These are phyloP conservation scores for Halocynthia aurantium DNA, from an alignment of 23 tunicate species.

Conservation along the genomic window DNA sequence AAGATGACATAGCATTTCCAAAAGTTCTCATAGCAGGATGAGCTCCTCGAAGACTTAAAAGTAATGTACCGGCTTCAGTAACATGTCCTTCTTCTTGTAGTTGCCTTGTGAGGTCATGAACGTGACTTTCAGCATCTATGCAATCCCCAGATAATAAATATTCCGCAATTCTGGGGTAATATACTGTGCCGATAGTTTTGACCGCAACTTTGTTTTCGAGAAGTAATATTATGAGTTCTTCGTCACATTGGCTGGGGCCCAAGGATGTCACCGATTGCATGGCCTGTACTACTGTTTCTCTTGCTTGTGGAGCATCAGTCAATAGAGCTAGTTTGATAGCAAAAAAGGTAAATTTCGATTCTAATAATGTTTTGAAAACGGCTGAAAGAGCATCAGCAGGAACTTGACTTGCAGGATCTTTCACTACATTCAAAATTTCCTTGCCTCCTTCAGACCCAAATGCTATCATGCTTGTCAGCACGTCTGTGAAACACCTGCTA, in stretches of 20 bases:
- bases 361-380: constrained; percentile 16
- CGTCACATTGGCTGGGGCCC: constrained; percentile 51
- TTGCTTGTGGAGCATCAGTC: constrained; percentile 5
- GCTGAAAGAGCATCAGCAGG: background rate
- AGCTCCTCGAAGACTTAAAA: constrained; percentile 34
- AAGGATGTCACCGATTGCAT: constrained; percentile 13
- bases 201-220: constrained; percentile 14
- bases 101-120: constrained; percentile 32
- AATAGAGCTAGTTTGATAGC: constrained; percentile 37
- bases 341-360: constrained; percentile 14
- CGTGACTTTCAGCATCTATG: constrained; percentile 25
- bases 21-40: constrained; percentile 44
- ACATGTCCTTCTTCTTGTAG: constrained; percentile 44
- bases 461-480: constrained; percentile 15
- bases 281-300: background rate
- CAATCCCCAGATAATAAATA: constrained; percentile 27
- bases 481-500: constrained; percentile 12
- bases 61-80: constrained; percentile 49
- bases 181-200: constrained; percentile 38
- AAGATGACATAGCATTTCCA: constrained; percentile 31
- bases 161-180: constrained; percentile 35
- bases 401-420: background rate
- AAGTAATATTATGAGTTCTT: constrained; percentile 25
- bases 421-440: constrained; percentile 18
- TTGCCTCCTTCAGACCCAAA: constrained; percentile 22